These are phyloP conservation scores for Pammene aurita DNA, from an alignment of 2,888 invertebrate species.

Conservation along the genomic window DNA sequence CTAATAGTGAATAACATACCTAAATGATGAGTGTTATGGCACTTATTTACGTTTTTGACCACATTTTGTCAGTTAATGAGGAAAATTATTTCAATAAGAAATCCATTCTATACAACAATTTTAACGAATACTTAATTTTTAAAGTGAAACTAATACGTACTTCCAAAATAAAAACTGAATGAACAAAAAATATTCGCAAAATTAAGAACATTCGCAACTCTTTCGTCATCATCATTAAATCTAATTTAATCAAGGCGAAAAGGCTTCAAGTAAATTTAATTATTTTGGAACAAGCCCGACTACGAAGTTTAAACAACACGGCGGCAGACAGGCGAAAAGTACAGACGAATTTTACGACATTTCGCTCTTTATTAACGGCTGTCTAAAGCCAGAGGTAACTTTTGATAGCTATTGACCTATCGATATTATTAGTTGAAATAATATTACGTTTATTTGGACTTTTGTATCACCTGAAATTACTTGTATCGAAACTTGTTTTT, in stretches of 20 bases:
- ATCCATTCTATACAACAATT: background rate
- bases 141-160: background rate
- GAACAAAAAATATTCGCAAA: constrained; percentile 4
- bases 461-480: too few species aligned
- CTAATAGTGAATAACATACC: background rate
- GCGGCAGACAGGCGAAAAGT: constrained; percentile 23
- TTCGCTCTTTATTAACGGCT: constrained; percentile 49
- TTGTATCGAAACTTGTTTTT: too few species aligned
- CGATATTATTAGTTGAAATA: too few species aligned
- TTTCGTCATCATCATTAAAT: constrained; percentile 33
- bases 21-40: too few species aligned
- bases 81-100: too few species aligned
- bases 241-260: constrained; percentile 31
- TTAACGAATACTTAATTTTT: too few species aligned
- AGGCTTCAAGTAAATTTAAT: constrained; percentile 37
- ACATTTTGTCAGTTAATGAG: background rate
- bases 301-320: constrained; percentile 32
- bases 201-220: constrained; percentile 32
- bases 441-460: too few species aligned
- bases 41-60: background rate
- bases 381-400: background rate
- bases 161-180: background rate
- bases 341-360: constrained; percentile 41
- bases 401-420: background rate
- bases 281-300: constrained; percentile 31